A percentile compares a stretch with the other conserved stretches of the same genome.
These are phyloP conservation scores for Adelosebastes latens DNA, from an alignment of 2,797 vertebrate genomes.

Conservation along the genomic window DNA sequence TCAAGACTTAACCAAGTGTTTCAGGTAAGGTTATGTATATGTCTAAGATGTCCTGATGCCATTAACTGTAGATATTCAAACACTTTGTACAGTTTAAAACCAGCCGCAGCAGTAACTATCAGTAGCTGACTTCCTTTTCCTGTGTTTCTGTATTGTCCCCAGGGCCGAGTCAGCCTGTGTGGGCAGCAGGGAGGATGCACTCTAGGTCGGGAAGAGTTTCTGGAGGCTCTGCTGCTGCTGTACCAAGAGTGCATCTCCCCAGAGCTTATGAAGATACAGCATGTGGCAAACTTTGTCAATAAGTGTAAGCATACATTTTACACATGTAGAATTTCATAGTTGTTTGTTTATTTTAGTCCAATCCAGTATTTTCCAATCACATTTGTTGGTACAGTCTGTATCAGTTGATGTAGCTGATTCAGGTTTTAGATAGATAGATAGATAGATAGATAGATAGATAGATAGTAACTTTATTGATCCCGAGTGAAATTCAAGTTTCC, in stretches of 20 bases:
- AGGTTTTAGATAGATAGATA: neutral
- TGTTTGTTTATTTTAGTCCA: neutral
- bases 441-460: too few relatives aligned
- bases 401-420: neutral
- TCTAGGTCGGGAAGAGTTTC: constrained; percentile 91
- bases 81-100: neutral
- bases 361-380: neutral
- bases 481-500: too few relatives aligned
- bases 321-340: neutral
- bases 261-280: constrained; percentile 90
- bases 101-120: neutral
- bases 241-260: constrained; percentile 93
- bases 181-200: constrained; percentile 83
- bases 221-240: constrained; percentile 92
- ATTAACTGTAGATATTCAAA: too few relatives aligned
- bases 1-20: constrained; percentile 91
- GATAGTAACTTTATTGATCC: too few relatives aligned
- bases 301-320: constrained; percentile 86
- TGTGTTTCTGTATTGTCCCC: constrained; percentile 6
- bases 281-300: constrained; percentile 91
- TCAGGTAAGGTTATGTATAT: constrained; percentile 83
- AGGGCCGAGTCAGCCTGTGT: constrained; percentile 79
- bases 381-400: neutral
- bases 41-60: neutral
- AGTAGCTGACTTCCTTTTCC: constrained; percentile 27